Conservation (phyloP, 2,888 invertebrate species). For the Sinodicranocentrus sp. region DNA sequence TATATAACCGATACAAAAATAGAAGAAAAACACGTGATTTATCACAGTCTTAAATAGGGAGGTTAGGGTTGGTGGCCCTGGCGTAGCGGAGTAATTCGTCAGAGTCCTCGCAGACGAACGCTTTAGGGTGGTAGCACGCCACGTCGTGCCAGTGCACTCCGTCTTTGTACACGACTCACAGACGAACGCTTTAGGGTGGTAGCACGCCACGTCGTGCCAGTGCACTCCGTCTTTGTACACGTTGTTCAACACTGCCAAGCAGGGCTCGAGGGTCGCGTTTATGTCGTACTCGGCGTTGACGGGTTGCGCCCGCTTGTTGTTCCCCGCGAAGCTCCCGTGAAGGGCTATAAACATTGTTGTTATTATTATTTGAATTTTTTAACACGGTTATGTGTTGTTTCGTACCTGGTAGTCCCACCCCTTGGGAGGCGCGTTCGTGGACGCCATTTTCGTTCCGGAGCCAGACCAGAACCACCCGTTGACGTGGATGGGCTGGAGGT, state of each 20-base stretch:
- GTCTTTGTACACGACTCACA: constrained; percentile 96
- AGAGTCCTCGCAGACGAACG: constrained; percentile 93
- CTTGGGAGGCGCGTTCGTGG: constrained; percentile 93
- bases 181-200: constrained; percentile 94
- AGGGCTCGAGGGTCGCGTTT: constrained; percentile 85
- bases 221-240: constrained; percentile 96
- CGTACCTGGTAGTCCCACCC: no score
- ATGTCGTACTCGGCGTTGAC: constrained; percentile 88
- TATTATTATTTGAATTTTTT: no score
- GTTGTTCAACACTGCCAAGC: constrained; percentile 92
- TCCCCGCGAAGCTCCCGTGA: constrained; percentile 94
- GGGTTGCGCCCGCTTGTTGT: constrained; percentile 92
- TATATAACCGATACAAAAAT: no score
- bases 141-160: constrained; percentile 97
- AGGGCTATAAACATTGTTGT: no score
- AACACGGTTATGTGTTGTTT: no score
- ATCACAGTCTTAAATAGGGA: no score
- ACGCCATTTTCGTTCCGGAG: constrained; percentile 90
- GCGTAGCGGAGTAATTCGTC: constrained; percentile 92
- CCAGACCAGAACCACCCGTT: constrained; percentile 97
- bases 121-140: constrained; percentile 95
- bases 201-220: constrained; percentile 96
- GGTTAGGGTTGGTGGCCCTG: constrained; percentile 88
- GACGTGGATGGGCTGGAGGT: constrained; percentile 90
- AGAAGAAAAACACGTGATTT: no score